Evolutionary conservation across 1,140 invertebrate genomes (phyloP).

Genomic region (Penaeus indicus): DNA sequence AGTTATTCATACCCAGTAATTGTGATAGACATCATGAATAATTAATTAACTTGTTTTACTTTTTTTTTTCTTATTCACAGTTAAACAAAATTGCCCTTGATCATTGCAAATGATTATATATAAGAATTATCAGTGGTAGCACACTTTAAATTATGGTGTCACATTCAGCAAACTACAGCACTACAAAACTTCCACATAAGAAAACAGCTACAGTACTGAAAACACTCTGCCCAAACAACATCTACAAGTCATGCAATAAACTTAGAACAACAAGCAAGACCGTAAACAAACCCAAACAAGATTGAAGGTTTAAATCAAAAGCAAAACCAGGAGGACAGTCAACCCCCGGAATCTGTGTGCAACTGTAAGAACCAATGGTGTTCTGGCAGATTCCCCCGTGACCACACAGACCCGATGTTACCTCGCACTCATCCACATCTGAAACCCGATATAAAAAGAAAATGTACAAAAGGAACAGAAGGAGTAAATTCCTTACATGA

Average conservation of each 20-base stretch:
- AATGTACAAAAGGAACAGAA: too few species aligned
- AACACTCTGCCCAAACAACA: not conserved
- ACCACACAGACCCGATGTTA: constrained; percentile 68
- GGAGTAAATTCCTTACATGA: too few species aligned
- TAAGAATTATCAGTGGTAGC: too few species aligned
- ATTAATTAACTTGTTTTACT: not conserved
- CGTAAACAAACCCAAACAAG: constrained; percentile 63
- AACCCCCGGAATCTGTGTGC: constrained; percentile 58
- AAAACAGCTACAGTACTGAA: not conserved
- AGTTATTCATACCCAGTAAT: not conserved
- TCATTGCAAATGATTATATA: too few species aligned
- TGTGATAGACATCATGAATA: not conserved
- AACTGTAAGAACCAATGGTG: constrained; percentile 67
- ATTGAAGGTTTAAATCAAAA: constrained; percentile 62
- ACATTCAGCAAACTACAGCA: not conserved
- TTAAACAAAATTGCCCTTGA: not conserved
- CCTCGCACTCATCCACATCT: constrained; percentile 80
- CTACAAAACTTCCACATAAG: not conserved
- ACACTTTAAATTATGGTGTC: too few species aligned
- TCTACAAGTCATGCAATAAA: not conserved
- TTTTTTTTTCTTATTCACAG: too few species aligned
- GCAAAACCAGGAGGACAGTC: constrained; percentile 59
- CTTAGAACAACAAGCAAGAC: not conserved
- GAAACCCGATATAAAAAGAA: constrained; percentile 26
- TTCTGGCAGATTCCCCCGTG: constrained; percentile 64